Percentiles rank a stretch among this genome's conserved stretches.
Evolutionary conservation across 2,888 invertebrate species (phyloP).

Genomic region (Drosophila demipolita): DNA sequence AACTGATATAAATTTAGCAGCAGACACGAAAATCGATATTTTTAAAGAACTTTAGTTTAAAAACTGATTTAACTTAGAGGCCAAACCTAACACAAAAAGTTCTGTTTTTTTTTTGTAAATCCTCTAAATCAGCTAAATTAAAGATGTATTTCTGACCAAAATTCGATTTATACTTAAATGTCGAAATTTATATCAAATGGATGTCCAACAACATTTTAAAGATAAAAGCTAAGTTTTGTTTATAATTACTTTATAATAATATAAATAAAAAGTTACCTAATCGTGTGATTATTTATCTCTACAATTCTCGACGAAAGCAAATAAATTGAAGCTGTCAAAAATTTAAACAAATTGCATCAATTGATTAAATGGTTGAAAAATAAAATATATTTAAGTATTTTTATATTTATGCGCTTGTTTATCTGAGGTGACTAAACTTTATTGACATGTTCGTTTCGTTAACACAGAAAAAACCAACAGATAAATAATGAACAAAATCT

Average conservation of each 20-base stretch:
- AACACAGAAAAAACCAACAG: conserved; percentile 1
- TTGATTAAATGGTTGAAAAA: conserved; percentile 2
- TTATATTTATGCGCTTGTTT: neutral
- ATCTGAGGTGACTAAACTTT: conserved; percentile 14
- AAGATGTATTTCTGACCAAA: neutral
- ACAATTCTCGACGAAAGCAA: neutral
- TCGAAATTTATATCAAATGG: too few species aligned
- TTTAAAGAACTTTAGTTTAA: neutral
- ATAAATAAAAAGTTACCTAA: neutral
- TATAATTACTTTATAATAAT: too few species aligned
- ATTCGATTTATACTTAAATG: neutral
- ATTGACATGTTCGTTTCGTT: neutral
- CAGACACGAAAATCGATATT: neutral
- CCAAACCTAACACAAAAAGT: neutral
- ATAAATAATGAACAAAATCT: conserved; percentile 45
- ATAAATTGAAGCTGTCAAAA: conserved; percentile 10
- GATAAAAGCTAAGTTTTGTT: neutral
- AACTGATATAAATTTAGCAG: neutral
- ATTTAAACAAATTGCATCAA: neutral
- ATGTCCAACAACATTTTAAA: too few species aligned
- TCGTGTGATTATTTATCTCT: neutral
- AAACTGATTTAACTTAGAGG: neutral
- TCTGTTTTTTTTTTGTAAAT: neutral
- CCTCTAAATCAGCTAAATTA: neutral
- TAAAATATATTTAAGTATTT: neutral